A percentile compares a stretch with the other conserved stretches of the same genome.
Evolutionary conservation across 2,797 vertebrate species (phyloP).

Genomic region (Sebastes trivittatus): DNA sequence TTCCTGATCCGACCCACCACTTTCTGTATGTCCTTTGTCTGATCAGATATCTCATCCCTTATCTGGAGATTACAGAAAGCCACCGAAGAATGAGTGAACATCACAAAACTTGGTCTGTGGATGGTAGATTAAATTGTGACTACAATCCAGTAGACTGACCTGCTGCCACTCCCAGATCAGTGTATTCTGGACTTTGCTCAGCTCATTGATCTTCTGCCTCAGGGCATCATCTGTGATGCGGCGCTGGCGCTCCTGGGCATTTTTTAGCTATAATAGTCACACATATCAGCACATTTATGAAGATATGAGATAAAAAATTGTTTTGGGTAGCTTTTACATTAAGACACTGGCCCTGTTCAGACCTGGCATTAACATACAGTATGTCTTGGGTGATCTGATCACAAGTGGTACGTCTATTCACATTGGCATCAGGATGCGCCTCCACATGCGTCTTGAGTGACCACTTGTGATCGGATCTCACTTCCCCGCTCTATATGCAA

Average conservation of each 20-base stretch:
- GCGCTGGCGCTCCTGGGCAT: neutral
- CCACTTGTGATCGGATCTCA: too few relatives aligned
- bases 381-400: too few relatives aligned
- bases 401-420: too few relatives aligned
- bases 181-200: neutral
- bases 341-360: neutral
- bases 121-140: neutral
- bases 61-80: constrained; percentile 16
- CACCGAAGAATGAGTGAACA: neutral
- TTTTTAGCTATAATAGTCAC: constrained; percentile 20
- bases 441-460: too few relatives aligned
- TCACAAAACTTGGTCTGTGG: neutral
- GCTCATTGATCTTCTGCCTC: constrained; percentile 29
- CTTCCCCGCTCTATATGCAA: too few relatives aligned
- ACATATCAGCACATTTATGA: neutral
- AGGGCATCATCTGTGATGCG: neutral
- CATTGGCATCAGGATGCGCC: too few relatives aligned
- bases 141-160: constrained; percentile 2
- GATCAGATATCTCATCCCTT: constrained; percentile 37
- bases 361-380: too few relatives aligned
- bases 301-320: neutral
- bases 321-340: neutral
- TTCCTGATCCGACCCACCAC: constrained; percentile 1
- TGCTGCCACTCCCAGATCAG: constrained; percentile 27
- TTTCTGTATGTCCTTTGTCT: constrained; percentile 1